Evolutionary conservation across 2,888 invertebrate species (phyloP), one percentile per base, ranked within the genome.

Genomic region (Choristoneura rosaceana): DNA sequence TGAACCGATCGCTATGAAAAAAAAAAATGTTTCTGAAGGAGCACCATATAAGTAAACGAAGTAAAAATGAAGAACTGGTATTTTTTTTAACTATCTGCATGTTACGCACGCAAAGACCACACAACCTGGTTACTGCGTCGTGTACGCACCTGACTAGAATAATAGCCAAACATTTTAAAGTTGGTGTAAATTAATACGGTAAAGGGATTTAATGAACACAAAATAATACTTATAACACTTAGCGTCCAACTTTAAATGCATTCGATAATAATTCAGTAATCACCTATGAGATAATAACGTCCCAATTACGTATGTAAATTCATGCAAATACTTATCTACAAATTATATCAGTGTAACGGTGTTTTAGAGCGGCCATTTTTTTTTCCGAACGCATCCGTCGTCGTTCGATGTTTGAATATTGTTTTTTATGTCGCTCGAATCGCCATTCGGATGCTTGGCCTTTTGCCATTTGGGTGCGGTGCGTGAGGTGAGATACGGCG

Each of bases 401-500:
- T 12, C 61, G 61, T 64, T 64, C 64, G 65, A 66, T 55, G 41
- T 66, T 66, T 38, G 43, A 66, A 62, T 52, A 34, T 68, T 63
- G 55, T 71, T 83, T 85, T 84, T 80, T 79, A 80, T 80, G 79
- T 82, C 75, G 76, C 74, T 75, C 70, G n/a, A n/a, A n/a, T n/a
- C n/a, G 78, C 76, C 75, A 75, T 80, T 71, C 66, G 78, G 82
- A 82, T 83, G 84, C 85, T 92, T 93, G 93, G 92, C 91, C 82
- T 88, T 85, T 83, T 88, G 92, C 92, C 93, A 92, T 90, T 69
- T 69, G 69, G 65, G 85, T 80, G 81, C 81, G 82, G 86, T 92
- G 91, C 92, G 92, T 91, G 89, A 90, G 91, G 89, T 89, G 90
- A 89, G 89, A 90, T 89, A 82, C 76, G 84, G 84, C 82, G 85